Conservation (phyloP, 1,140 invertebrate species). For the Sycophaga agraensis region DNA sequence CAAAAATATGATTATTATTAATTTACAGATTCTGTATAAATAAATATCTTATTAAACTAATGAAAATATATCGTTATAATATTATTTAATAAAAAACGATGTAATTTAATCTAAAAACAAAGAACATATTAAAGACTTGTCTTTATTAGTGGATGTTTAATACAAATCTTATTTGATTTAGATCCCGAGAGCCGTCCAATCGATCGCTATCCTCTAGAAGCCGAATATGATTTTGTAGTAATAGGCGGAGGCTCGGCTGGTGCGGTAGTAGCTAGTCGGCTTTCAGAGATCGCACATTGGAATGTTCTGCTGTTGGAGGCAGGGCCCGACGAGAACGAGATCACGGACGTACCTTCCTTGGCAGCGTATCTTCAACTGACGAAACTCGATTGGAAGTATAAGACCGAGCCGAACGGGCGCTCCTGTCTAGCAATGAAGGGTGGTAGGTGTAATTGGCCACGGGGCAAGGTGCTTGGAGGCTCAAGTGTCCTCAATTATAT, state of each 20-base stretch:
- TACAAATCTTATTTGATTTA: not conserved
- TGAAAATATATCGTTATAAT: too few relatives aligned
- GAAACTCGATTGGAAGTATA: constrained; percentile 89
- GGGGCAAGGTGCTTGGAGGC: constrained; percentile 85
- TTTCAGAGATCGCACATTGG: constrained; percentile 81
- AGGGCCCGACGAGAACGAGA: constrained; percentile 88
- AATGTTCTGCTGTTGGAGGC: constrained; percentile 87
- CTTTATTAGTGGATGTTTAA: too few relatives aligned
- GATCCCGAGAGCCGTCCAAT: constrained; percentile 76
- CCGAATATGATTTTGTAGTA: constrained; percentile 82
- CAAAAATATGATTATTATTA: too few relatives aligned
- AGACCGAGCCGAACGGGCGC: constrained; percentile 82
- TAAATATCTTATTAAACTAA: too few relatives aligned
- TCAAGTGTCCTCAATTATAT: constrained; percentile 93
- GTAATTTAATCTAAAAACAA: too few relatives aligned
- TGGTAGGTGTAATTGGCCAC: constrained; percentile 79
- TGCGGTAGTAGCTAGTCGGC: constrained; percentile 85
- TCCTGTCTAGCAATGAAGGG: constrained; percentile 76
- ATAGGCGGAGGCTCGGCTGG: constrained; percentile 92
- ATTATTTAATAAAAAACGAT: too few relatives aligned
- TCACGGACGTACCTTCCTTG: constrained; percentile 84
- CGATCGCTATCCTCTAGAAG: constrained; percentile 59
- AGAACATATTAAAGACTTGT: too few relatives aligned
- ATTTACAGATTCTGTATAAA: too few relatives aligned
- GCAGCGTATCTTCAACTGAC: constrained; percentile 85